These are phyloP conservation scores for Octonoba sinensis DNA, from an alignment of 2,888 invertebrate species.

Conservation along the genomic window DNA sequence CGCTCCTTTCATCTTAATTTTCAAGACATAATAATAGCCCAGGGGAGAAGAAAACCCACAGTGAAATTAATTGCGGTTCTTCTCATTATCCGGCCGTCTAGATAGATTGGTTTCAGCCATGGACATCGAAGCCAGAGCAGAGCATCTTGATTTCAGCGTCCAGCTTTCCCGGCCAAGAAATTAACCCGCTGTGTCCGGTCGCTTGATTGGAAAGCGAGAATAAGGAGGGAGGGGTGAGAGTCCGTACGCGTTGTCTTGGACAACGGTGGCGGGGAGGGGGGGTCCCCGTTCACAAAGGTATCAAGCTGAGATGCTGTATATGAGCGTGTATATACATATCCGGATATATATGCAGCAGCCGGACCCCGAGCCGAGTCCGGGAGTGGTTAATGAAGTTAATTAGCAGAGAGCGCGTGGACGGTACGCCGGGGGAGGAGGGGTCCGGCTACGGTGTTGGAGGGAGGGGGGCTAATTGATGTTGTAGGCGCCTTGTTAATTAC, in stretches of 20 bases:
- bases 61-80: no score
- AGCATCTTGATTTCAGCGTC: no score
- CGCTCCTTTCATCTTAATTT: no score
- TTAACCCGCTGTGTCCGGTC: no score
- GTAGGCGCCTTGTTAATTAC: slow-evolving; percentile 65
- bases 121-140: no score
- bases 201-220: no score
- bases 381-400: slow-evolving; percentile 64
- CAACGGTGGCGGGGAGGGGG: neutral
- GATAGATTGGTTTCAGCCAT: no score
- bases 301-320: slow-evolving; percentile 2
- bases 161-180: no score
- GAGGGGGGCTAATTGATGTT: slow-evolving; percentile 61
- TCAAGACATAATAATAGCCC: no score
- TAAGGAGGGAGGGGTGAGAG: neutral
- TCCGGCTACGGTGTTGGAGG: slow-evolving; percentile 29
- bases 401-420: slow-evolving; percentile 39
- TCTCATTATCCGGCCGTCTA: no score
- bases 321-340: neutral
- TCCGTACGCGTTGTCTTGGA: neutral
- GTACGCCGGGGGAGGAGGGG: slow-evolving; percentile 7
- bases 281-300: slow-evolving; percentile 26
- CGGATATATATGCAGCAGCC: slow-evolving; percentile 2
- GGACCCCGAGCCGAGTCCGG: slow-evolving; percentile 29
- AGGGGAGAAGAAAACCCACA: no score